Evolutionary conservation across 2,113 vertebrate species (phyloP), one percentile per base, ranked within the genome.

Genomic region (Trogon surrucura): DNA sequence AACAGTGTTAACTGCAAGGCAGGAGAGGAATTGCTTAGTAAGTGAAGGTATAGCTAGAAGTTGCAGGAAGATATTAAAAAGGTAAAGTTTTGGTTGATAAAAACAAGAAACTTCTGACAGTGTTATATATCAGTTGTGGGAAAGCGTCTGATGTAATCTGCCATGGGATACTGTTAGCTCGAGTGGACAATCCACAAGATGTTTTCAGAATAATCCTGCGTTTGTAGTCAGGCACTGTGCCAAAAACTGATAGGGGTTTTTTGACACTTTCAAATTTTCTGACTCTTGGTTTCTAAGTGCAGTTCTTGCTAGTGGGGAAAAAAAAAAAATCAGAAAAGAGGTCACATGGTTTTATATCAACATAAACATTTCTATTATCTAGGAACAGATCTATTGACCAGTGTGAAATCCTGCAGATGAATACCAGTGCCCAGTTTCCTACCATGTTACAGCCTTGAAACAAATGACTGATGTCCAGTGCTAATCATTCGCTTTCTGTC

Each of bases 401-500:
- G 30, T 26, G 71, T 1, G 1, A 32, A 80, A 13, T 70, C 48
- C 77, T 32, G 18, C 64, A 62, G 81, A 69, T 21, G 73, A 91
- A 91, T 75, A 71, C 73, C 36, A 5, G 88, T 36, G 91, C 82
- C 88, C 80, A 14, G 29, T 56, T 93, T 72, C 60, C 87, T 91
- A 22, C 69, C 64, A 38, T 2, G 6, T 29, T 41, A 7, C 41
- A 85, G 80, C 60, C 65, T 80, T 45, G 94, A 93, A 96, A 94
- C 77, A 94, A 95, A 96, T 94, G 95, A 96, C 91, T 90, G 87
- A 97, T 97, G 93, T 94, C 91, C 87, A 38, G 80, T 36, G 73
- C 93, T 97, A 97, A 97, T 97, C 96, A 96, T 92, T 91, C 36
- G 1, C 95, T 41, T 95, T 90, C 92, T 97, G 96, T 96, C 96